Percentiles rank a stretch among this genome's conserved stretches.
phyloP scores from a whole-genome alignment of 2,113 vertebrate genomes.

The Coracopsis vasa region DNA sequence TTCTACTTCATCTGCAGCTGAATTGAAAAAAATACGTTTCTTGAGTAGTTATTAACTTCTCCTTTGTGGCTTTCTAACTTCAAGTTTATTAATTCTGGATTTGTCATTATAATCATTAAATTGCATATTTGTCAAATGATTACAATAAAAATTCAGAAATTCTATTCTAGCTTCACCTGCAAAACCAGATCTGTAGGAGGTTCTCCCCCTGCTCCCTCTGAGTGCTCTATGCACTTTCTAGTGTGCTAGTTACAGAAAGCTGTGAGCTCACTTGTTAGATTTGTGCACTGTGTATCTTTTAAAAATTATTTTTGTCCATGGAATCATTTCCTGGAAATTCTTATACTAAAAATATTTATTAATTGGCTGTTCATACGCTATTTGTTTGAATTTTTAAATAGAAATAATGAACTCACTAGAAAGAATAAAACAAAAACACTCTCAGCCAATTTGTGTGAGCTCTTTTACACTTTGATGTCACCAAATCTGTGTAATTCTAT shows the following conservation, averaged over 20 bases:
- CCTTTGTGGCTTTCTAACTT: not conserved
- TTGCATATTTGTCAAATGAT: not conserved
- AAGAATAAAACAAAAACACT: slow-evolving; percentile 21
- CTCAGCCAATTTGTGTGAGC: not conserved
- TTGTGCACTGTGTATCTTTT: not conserved
- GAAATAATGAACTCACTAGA: not conserved
- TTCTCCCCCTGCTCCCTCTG: not conserved
- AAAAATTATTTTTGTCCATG: not conserved
- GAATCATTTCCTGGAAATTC: not conserved
- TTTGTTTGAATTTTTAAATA: not conserved
- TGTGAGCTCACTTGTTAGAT: slow-evolving; percentile 36
- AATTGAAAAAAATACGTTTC: not conserved
- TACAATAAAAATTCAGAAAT: not conserved
- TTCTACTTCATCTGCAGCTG: not conserved
- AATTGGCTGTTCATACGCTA: not conserved
- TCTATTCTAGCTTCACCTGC: not conserved
- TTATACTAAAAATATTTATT: not conserved
- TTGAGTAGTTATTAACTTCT: not conserved
- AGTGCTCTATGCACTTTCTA: not conserved
- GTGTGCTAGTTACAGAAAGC: not conserved
- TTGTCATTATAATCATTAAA: slow-evolving; percentile 26
- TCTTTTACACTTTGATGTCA: not conserved
- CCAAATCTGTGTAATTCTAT: slow-evolving; percentile 38
- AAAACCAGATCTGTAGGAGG: not conserved
- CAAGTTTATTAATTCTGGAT: slow-evolving; percentile 12